These are phyloP conservation scores for Hydropotes inermis DNA, from an alignment of 2,113 vertebrate species.

Conservation along the genomic window DNA sequence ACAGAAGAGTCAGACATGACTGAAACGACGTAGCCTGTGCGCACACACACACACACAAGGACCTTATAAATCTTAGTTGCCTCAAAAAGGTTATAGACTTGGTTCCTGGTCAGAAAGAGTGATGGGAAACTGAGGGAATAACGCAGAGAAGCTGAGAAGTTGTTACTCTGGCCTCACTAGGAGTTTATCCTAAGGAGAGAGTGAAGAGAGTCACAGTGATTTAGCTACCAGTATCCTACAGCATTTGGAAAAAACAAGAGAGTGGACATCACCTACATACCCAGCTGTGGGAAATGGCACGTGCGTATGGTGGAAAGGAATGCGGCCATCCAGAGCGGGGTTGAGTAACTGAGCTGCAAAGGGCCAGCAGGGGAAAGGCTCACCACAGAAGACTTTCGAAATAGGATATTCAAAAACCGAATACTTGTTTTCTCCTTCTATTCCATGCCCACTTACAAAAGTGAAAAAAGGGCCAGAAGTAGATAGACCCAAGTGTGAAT, in stretches of 20 bases:
- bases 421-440: neutral
- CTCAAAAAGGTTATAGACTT: neutral
- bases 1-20: neutral
- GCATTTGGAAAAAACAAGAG: neutral
- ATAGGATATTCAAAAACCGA: neutral
- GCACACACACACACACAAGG: neutral
- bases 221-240: neutral
- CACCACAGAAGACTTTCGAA: neutral
- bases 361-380: neutral
- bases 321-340: neutral
- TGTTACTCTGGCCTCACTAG: neutral
- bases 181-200: neutral
- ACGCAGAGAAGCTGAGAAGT: neutral
- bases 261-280: constrained; percentile 17
- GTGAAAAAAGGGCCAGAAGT: neutral
- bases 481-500: neutral
- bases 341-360: neutral
- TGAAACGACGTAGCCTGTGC: neutral
- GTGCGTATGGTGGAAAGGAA: neutral
- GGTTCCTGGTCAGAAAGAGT: neutral
- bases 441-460: neutral
- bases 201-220: neutral
- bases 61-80: neutral
- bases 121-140: neutral
- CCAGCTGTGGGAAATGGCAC: neutral